Conservation (phyloP, 2,888 invertebrate species). For the Drosophila pegasa region DNA sequence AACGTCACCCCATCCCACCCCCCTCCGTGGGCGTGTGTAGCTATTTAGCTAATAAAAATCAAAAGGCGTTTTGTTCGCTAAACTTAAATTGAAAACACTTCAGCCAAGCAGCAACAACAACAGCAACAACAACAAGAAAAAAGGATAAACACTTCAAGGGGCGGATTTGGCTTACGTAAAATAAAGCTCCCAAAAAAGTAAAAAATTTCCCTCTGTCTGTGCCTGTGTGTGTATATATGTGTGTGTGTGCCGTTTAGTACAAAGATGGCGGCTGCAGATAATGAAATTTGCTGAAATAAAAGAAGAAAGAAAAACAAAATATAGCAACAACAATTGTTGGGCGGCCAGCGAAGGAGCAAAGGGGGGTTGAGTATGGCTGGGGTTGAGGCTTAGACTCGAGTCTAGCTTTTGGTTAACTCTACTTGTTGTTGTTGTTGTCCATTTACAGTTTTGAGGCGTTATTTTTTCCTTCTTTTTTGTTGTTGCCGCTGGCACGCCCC, state of each 20-base stretch:
- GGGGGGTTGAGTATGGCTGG: neutral
- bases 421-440: conserved; percentile 46
- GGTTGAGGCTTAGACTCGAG: conserved; percentile 22
- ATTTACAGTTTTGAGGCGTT: conserved; percentile 80
- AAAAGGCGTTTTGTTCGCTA: conserved; percentile 83
- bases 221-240: conserved; percentile 29
- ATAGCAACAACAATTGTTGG: conserved; percentile 33
- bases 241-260: conserved; percentile 71
- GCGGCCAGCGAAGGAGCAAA: conserved; percentile 6
- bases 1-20: neutral
- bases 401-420: conserved; percentile 33
- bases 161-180: conserved; percentile 79
- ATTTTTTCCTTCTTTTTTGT: conserved; percentile 32
- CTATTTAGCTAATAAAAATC: conserved; percentile 76
- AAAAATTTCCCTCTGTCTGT: conserved; percentile 3
- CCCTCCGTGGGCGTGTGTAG: conserved; percentile 37
- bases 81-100: conserved; percentile 85
- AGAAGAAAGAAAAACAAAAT: conserved; percentile 24
- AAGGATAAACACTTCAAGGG: conserved; percentile 81
- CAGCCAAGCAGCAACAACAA: conserved; percentile 46
- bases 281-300: conserved; percentile 72
- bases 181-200: conserved; percentile 37
- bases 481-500: conserved; percentile 61
- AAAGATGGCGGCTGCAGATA: conserved; percentile 79
- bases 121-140: conserved; percentile 37